These are phyloP conservation scores for Merluccius polli DNA, from an alignment of 2,797 vertebrate genomes.

Conservation along the genomic window DNA sequence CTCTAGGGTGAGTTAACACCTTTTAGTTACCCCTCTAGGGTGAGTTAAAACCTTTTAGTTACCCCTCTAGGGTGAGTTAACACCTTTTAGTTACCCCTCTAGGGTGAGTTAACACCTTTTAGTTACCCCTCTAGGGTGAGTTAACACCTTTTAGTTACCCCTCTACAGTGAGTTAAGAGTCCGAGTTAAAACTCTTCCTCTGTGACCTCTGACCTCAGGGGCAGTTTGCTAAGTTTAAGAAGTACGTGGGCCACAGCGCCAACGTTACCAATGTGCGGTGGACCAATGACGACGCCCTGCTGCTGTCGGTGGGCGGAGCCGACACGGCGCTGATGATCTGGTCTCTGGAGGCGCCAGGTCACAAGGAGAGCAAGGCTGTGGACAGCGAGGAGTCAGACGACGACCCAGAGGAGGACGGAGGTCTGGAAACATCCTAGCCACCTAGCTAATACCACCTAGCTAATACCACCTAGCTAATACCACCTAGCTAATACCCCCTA, in stretches of 20 bases:
- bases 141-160: background rate
- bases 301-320: constrained; percentile 91
- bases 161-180: background rate
- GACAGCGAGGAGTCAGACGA: constrained; percentile 96
- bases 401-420: constrained; percentile 92
- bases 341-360: constrained; percentile 84
- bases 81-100: no score
- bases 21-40: no score
- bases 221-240: constrained; percentile 88
- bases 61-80: no score
- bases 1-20: no score
- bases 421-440: constrained; percentile 55
- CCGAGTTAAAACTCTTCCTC: background rate
- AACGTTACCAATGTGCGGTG: constrained; percentile 92
- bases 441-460: no score
- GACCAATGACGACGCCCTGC: constrained; percentile 86
- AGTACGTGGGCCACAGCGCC: constrained; percentile 92
- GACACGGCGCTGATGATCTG: constrained; percentile 97
- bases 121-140: constrained; percentile 71
- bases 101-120: constrained; percentile 54
- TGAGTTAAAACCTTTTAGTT: no score
- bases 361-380: constrained; percentile 86
- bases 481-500: no score
- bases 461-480: no score
- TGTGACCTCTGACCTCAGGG: constrained; percentile 69